Evolutionary conservation across 2,113 vertebrate species (phyloP), one percentile per base, ranked within the genome.

Genomic region (Smithornis capensis): DNA sequence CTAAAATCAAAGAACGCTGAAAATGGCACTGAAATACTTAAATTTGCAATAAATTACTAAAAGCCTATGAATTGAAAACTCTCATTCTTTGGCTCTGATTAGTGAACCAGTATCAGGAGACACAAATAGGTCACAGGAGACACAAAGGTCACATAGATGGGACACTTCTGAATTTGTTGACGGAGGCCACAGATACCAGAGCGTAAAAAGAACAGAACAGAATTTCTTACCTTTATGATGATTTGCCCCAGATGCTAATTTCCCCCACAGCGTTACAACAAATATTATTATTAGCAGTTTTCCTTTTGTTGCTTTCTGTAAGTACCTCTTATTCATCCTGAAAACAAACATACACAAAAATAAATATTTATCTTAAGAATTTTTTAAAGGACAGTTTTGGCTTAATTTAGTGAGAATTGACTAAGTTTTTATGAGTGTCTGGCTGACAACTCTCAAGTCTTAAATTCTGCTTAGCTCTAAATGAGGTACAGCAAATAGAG

Each of bases 261-360:
- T 99, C 56, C 98, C 98, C 98, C 98, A 98, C 95, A 99, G 96
- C 9, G 98, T 98, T 97, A 99, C 96, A 92, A 99, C 97, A 91
- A 99, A 99, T 97, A 99, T 98, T 98, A 99, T 98, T 95, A 99
- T 98, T 91, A 99, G 98, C 94, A 99, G 97, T 98, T 98, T 98
- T 95, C 98, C 98, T 98, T 98, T 98, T 96, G 98, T 98, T 98
- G 98, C 97, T 97, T 98, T 98, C 97, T 98, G 98, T 91, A 97
- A 97, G 96, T 98, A 98, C 98, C 98, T 98, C 96, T 98, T 98
- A 98, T 98, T 99, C 99, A 99, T 99, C 99, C 99, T 99, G 97
- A 19, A 97, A 97, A 92, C 33, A 92, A 97, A 91, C 97, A 92
- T 10, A 69, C 64, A 94, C 15, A 76, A 65, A 87, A 93, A 47